Conservation (phyloP, 2,888 invertebrate genomes). For the Drosophila siamana region DNA sequence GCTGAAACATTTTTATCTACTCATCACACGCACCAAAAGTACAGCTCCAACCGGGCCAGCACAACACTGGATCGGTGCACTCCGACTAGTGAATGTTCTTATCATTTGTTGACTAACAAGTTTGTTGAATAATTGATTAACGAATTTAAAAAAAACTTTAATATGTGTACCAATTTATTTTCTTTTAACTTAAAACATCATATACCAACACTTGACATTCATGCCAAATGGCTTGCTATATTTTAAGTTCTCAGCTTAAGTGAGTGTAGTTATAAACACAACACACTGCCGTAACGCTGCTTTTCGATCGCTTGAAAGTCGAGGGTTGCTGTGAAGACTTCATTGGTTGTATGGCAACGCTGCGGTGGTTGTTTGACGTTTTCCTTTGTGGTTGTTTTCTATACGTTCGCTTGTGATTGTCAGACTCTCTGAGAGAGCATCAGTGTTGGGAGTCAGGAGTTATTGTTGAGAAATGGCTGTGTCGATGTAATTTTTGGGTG, state of each 20-base stretch:
- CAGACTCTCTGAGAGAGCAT: constrained; percentile 13
- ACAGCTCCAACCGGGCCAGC: constrained; percentile 68
- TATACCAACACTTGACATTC: not conserved
- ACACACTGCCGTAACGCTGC: constrained; percentile 19
- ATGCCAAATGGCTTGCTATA: not conserved
- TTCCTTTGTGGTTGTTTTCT: constrained; percentile 55
- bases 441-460: constrained; percentile 13
- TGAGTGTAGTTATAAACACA: constrained; percentile 47
- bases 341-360: constrained; percentile 52
- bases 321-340: constrained; percentile 61
- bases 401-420: constrained; percentile 13
- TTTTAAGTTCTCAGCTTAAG: not conserved
- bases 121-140: not conserved
- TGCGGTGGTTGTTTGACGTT: constrained; percentile 75
- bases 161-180: not conserved
- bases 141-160: not conserved
- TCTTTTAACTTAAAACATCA: not conserved
- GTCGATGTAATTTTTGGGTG: not conserved
- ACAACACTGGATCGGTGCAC: constrained; percentile 48
- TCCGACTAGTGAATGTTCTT: constrained; percentile 55
- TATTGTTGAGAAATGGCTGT: not conserved
- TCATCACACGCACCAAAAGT: constrained; percentile 63
- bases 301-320: constrained; percentile 53
- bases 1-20: constrained; percentile 69
- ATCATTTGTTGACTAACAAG: not conserved